phyloP scores from a whole-genome alignment of 2,797 vertebrate species.

The Acanthis flammea region DNA sequence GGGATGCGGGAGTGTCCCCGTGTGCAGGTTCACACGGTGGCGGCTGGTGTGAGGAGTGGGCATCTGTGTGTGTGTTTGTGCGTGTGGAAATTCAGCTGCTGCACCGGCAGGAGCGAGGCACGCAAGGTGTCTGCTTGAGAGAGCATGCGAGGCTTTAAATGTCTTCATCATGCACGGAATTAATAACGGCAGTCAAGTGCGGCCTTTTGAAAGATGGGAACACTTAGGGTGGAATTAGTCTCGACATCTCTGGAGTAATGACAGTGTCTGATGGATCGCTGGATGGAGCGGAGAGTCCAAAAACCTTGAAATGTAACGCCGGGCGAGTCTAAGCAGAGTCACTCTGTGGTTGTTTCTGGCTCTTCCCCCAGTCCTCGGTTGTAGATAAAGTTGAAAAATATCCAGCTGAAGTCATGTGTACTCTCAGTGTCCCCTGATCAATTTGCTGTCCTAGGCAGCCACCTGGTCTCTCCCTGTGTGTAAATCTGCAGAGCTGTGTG shows the following conservation, averaged over 20 bases:
- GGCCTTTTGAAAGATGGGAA: conserved; percentile 6
- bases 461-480: neutral
- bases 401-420: neutral
- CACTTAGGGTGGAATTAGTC: neutral
- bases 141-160: conserved; percentile 8
- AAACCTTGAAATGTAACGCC: neutral
- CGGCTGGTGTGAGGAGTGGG: neutral
- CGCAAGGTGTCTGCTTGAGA: neutral
- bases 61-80: neutral
- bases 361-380: neutral
- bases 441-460: neutral
- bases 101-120: neutral
- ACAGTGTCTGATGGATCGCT: neutral
- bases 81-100: neutral
- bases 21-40: neutral
- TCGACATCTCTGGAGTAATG: neutral
- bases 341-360: neutral
- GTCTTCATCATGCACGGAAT: conserved; percentile 3
- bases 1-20: neutral
- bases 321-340: neutral
- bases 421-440: neutral
- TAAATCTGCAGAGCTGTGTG: neutral
- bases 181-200: neutral
- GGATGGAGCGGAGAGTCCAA: neutral
- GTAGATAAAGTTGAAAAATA: neutral